Conservation (phyloP, 2,797 vertebrate genomes). For the Chelon auratus region DNA sequence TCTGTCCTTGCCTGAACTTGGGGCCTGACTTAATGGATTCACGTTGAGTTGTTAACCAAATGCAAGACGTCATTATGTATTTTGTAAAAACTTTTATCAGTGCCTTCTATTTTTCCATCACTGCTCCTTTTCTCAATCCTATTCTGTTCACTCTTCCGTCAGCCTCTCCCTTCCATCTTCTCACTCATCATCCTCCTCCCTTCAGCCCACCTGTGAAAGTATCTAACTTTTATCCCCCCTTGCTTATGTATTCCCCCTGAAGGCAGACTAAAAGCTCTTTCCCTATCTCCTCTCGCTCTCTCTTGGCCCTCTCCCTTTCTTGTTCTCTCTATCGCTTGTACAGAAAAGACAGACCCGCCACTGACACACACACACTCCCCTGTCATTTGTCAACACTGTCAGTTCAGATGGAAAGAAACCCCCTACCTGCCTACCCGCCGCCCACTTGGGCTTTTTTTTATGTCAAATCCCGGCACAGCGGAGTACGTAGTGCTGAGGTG, state of each 20-base stretch:
- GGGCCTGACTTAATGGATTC: slow-evolving; percentile 5
- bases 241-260: slow-evolving; percentile 55
- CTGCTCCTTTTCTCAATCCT: neutral
- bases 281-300: slow-evolving; percentile 43
- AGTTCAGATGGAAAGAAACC: slow-evolving; percentile 60
- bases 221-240: slow-evolving; percentile 50
- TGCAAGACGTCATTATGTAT: neutral
- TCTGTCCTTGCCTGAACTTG: slow-evolving; percentile 23
- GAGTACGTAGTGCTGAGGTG: slow-evolving; percentile 12
- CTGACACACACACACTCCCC: slow-evolving; percentile 51
- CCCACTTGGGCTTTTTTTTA: slow-evolving; percentile 42
- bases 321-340: slow-evolving; percentile 52
- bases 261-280: slow-evolving; percentile 61
- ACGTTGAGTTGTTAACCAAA: slow-evolving; percentile 27
- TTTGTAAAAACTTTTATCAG: slow-evolving; percentile 5
- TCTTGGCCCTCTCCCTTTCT: slow-evolving; percentile 44
- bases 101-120: neutral
- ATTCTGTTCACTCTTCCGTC: slow-evolving; percentile 1
- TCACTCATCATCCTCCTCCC: slow-evolving; percentile 25
- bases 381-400: slow-evolving; percentile 75
- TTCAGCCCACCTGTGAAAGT: slow-evolving; percentile 54
- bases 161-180: slow-evolving; percentile 4
- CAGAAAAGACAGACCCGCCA: slow-evolving; percentile 49
- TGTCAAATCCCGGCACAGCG: slow-evolving; percentile 54
- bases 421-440: slow-evolving; percentile 21